Evolutionary conservation across 2,888 invertebrate genomes (phyloP).

Genomic region (Hedychridium roseum): DNA sequence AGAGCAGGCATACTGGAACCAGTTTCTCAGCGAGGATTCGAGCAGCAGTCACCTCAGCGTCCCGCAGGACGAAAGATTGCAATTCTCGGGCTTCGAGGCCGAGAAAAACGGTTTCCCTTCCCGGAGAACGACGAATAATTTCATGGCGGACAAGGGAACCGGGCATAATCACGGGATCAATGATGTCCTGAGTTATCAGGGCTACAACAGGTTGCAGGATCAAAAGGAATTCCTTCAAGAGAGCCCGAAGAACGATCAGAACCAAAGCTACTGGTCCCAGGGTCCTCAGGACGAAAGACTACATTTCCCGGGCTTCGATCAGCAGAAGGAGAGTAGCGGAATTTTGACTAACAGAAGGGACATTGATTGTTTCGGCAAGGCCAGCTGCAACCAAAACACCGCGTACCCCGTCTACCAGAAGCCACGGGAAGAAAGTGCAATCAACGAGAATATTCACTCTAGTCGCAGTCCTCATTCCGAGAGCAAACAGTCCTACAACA

Average conservation of each 20-base stretch:
- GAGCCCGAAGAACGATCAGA: slow-evolving; percentile 32
- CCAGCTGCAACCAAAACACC: slow-evolving; percentile 7
- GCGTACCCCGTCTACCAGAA: slow-evolving; percentile 18
- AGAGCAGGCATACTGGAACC: slow-evolving; percentile 63
- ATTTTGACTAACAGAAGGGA: slow-evolving; percentile 22
- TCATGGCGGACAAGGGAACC: slow-evolving; percentile 34
- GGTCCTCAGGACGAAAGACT: slow-evolving; percentile 40
- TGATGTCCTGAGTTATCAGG: slow-evolving; percentile 29
- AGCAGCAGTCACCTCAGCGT: slow-evolving; percentile 58
- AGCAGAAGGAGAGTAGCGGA: slow-evolving; percentile 32
- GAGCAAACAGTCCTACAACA: slow-evolving; percentile 22
- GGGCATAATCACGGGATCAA: slow-evolving; percentile 34
- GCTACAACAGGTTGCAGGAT: slow-evolving; percentile 30
- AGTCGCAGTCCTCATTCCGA: slow-evolving; percentile 48
- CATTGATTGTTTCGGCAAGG: slow-evolving; percentile 19
- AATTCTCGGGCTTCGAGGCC: slow-evolving; percentile 48
- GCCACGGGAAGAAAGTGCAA: slow-evolving; percentile 31
- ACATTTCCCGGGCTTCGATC: slow-evolving; percentile 40
- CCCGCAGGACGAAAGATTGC: slow-evolving; percentile 64
- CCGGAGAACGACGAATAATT: slow-evolving; percentile 35
- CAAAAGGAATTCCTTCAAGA: slow-evolving; percentile 32
- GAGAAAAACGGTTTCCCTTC: slow-evolving; percentile 40
- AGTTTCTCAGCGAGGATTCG: slow-evolving; percentile 59
- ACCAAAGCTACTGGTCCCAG: slow-evolving; percentile 41
- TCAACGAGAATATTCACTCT: slow-evolving; percentile 35